Evolutionary conservation across 2,113 vertebrate species (phyloP).

Genomic region (Marcusenius ussheri): DNA sequence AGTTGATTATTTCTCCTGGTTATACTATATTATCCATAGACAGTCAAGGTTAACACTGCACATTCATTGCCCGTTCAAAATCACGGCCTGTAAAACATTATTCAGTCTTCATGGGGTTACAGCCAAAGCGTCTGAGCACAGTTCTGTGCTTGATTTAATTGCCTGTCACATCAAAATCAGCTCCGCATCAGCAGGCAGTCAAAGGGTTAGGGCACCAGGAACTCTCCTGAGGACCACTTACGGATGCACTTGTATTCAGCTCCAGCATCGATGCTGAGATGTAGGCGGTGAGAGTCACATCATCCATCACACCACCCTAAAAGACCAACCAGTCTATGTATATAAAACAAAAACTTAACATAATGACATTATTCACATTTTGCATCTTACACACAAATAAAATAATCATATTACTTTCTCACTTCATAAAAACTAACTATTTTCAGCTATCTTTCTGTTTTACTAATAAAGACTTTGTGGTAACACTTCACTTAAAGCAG

Average conservation of each 20-base stretch:
- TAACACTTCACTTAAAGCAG: no score
- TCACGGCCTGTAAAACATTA: background rate
- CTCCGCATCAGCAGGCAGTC: background rate
- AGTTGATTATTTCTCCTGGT: background rate
- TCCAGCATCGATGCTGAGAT: slow-evolving; percentile 61
- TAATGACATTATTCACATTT: background rate
- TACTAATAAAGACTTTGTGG: background rate
- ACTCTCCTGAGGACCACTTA: slow-evolving; percentile 26
- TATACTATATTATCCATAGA: background rate
- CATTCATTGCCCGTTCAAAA: background rate
- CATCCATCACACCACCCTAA: slow-evolving; percentile 69
- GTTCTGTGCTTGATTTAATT: background rate
- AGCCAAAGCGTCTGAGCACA: background rate
- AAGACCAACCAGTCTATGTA: background rate
- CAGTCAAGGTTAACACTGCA: background rate
- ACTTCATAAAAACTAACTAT: background rate
- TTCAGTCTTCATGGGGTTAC: background rate
- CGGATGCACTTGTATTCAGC: slow-evolving; percentile 42
- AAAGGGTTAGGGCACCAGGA: no score
- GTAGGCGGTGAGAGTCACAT: slow-evolving; percentile 67
- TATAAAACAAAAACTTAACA: background rate
- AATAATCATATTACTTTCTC: background rate
- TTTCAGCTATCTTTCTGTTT: background rate
- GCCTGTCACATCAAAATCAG: background rate
- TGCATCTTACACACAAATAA: background rate